phyloP scores from a whole-genome alignment of 2,888 invertebrate genomes.

The Cenopis cana region DNA sequence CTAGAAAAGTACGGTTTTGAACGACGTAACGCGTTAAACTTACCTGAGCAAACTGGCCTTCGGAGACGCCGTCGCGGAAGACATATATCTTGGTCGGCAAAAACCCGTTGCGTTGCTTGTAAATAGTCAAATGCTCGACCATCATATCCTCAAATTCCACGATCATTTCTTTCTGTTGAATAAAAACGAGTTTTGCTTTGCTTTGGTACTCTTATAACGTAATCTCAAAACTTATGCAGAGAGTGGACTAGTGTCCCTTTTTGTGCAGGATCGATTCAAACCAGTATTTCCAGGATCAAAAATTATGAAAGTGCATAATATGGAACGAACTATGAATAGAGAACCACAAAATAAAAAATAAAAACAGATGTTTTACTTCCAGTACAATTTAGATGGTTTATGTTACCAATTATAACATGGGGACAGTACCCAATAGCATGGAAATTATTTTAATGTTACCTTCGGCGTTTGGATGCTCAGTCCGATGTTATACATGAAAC shows the following conservation, averaged over 20 bases:
- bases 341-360: no score
- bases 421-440: no score
- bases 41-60: conserved; percentile 91
- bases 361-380: no score
- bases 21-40: conserved; percentile 44
- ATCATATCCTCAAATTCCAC: conserved; percentile 89
- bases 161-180: conserved; percentile 88
- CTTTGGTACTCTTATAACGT: background rate
- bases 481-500: conserved; percentile 90
- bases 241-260: no score
- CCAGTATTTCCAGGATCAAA: no score
- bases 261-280: no score
- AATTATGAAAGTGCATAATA: no score
- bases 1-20: background rate
- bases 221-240: background rate
- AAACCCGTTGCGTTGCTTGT: conserved; percentile 68
- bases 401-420: no score
- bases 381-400: no score
- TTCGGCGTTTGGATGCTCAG: conserved; percentile 91
- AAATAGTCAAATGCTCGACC: conserved; percentile 86
- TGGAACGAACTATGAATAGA: no score
- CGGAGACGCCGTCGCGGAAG: conserved; percentile 94
- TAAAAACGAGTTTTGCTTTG: conserved; percentile 19
- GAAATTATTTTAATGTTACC: conserved; percentile 53
- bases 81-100: conserved; percentile 89